Percentiles rank a stretch among this genome's conserved stretches.
Conservation (phyloP, 2,113 vertebrate species). For the Apodemus sylvaticus region DNA sequence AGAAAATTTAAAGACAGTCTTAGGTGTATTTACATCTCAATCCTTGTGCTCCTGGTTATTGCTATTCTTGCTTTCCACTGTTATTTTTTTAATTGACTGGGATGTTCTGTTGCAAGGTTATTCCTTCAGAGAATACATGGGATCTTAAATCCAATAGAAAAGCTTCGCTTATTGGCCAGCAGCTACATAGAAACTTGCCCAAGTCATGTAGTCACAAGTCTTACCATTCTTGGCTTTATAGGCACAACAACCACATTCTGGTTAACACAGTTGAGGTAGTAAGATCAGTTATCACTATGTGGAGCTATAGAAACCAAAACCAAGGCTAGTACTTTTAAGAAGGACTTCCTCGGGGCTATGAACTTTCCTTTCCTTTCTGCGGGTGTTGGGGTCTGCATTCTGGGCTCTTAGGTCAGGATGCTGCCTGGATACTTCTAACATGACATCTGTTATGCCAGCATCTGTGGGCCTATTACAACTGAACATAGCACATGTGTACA, state of each 20-base stretch:
- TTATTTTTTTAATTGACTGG: not conserved
- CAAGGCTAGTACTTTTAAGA: not conserved
- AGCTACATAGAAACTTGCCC: not conserved
- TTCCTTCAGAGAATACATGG: not conserved
- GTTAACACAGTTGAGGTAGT: not conserved
- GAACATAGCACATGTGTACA: too few species aligned
- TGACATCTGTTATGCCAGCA: not conserved
- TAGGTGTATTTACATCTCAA: not conserved
- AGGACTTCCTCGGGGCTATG: not conserved
- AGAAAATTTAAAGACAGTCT: not conserved
- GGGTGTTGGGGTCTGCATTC: not conserved
- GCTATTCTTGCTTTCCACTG: not conserved
- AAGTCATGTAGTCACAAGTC: not conserved
- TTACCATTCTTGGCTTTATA: not conserved
- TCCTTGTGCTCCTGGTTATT: not conserved
- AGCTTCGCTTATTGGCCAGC: not conserved
- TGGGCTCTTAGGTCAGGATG: not conserved
- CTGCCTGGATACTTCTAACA: not conserved
- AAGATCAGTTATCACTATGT: not conserved
- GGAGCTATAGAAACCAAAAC: not conserved
- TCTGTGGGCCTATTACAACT: not conserved
- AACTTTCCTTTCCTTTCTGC: not conserved
- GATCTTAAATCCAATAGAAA: not conserved
- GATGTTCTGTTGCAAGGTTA: not conserved
- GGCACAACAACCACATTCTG: not conserved